These are phyloP conservation scores for Subacronicta megacephala DNA, from an alignment of 2,888 invertebrate species.

Conservation along the genomic window DNA sequence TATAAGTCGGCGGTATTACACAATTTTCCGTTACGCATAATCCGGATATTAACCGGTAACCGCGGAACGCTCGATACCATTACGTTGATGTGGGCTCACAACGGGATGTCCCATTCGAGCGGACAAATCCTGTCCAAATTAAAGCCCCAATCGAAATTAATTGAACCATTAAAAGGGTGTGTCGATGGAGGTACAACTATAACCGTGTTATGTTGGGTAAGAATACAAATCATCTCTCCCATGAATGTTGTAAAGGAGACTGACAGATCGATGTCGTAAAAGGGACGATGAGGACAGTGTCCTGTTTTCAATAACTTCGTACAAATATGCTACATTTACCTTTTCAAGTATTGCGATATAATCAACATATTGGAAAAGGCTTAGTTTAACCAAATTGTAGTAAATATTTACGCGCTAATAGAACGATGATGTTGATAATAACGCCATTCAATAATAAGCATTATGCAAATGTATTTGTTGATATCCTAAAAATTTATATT, in stretches of 20 bases:
- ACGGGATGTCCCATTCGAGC: constrained; percentile 63
- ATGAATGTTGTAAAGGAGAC: constrained; percentile 25
- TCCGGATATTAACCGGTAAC: constrained; percentile 57
- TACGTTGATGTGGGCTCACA: constrained; percentile 62
- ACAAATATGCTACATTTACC: too few relatives aligned
- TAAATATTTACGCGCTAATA: too few relatives aligned
- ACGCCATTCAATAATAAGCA: too few relatives aligned
- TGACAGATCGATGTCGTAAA: constrained; percentile 24
- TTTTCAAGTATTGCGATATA: too few relatives aligned
- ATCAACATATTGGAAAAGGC: constrained; percentile 8
- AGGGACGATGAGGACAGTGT: constrained; percentile 18
- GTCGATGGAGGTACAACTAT: constrained; percentile 48
- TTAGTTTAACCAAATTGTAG: too few relatives aligned
- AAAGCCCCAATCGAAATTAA: constrained; percentile 73
- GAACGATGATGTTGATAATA: too few relatives aligned
- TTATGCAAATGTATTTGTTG: too few relatives aligned
- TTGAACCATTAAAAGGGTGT: constrained; percentile 69
- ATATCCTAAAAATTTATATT: too few relatives aligned
- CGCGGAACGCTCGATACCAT: constrained; percentile 62
- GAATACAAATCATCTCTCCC: constrained; percentile 15
- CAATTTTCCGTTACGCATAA: constrained; percentile 56
- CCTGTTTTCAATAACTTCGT: constrained; percentile 2
- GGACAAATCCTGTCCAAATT: constrained; percentile 73
- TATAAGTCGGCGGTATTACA: constrained; percentile 38
- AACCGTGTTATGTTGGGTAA: constrained; percentile 45